A percentile compares a stretch with the other conserved stretches of the same genome.
Conservation (phyloP, 2,797 vertebrate genomes). For the Lithobates pipiens region DNA sequence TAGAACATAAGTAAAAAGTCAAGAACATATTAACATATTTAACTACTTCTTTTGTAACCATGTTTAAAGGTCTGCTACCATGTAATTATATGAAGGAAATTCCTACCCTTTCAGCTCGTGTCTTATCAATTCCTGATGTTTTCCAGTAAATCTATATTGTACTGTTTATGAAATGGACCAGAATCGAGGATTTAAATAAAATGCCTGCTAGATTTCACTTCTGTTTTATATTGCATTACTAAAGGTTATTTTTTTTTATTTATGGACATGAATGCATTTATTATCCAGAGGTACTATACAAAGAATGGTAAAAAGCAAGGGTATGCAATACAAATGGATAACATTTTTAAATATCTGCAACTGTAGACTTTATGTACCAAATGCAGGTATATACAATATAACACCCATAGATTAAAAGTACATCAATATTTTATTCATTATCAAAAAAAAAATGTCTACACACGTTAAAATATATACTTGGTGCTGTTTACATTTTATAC, state of each 20-base stretch:
- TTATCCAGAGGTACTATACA: no score
- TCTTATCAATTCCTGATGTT: not conserved
- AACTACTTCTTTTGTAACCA: not conserved
- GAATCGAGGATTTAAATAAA: conserved; percentile 2
- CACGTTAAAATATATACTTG: no score
- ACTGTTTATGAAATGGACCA: not conserved
- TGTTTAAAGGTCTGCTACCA: not conserved
- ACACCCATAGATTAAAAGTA: no score
- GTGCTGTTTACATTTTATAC: no score
- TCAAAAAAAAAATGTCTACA: no score
- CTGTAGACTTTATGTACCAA: no score
- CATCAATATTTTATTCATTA: no score
- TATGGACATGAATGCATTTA: not conserved
- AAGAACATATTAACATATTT: not conserved
- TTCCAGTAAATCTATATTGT: not conserved
- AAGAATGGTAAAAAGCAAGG: no score
- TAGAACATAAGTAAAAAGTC: conserved; percentile 47
- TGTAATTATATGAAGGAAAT: conserved; percentile 10
- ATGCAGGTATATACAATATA: no score
- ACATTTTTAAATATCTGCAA: no score
- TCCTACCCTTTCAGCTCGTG: not conserved
- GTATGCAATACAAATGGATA: no score
- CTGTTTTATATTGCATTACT: not conserved
- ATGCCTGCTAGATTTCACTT: not conserved
- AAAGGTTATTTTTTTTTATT: not conserved